These are phyloP conservation scores for Labroides dimidiatus DNA, from an alignment of 2,797 vertebrate species.

Conservation along the genomic window DNA sequence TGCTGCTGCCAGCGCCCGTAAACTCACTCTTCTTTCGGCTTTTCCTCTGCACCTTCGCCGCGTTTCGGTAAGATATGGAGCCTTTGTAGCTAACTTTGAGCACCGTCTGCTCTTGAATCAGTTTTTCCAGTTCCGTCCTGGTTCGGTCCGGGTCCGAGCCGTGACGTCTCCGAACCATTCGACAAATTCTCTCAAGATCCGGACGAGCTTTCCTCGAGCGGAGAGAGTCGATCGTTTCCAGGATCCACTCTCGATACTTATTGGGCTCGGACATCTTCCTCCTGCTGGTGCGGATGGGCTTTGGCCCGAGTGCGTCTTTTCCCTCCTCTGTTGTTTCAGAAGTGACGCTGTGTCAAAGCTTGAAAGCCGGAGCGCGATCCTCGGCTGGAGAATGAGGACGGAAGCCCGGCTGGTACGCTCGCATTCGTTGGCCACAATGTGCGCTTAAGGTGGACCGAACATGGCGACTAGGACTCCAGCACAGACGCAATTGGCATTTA, in stretches of 20 bases:
- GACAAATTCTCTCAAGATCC: slow-evolving; percentile 92
- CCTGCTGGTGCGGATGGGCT: slow-evolving; percentile 60
- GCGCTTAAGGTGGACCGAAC: slow-evolving; percentile 85
- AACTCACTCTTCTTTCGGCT: slow-evolving; percentile 85
- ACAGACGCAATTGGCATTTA: slow-evolving; percentile 68
- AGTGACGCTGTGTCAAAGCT: slow-evolving; percentile 78
- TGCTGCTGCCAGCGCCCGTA: slow-evolving; percentile 63
- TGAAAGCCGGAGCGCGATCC: slow-evolving; percentile 79
- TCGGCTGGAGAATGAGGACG: slow-evolving; percentile 86
- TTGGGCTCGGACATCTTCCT: slow-evolving; percentile 83
- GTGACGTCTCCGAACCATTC: slow-evolving; percentile 92
- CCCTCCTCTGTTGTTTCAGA: slow-evolving; percentile 74
- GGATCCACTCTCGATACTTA: slow-evolving; percentile 91
- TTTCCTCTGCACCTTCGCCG: slow-evolving; percentile 90
- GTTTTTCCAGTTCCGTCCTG: slow-evolving; percentile 91
- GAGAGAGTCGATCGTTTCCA: slow-evolving; percentile 93
- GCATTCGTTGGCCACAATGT: slow-evolving; percentile 84
- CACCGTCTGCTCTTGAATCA: slow-evolving; percentile 92
- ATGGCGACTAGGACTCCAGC: slow-evolving; percentile 63
- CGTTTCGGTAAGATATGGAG: slow-evolving; percentile 91
- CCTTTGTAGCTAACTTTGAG: slow-evolving; percentile 94
- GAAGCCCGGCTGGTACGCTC: slow-evolving; percentile 85
- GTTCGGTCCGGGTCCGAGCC: slow-evolving; percentile 91
- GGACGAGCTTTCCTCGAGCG: slow-evolving; percentile 93
- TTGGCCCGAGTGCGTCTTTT: slow-evolving; percentile 73